Conservation (phyloP, 2,797 vertebrate species). For the Muscicapa comitata region DNA sequence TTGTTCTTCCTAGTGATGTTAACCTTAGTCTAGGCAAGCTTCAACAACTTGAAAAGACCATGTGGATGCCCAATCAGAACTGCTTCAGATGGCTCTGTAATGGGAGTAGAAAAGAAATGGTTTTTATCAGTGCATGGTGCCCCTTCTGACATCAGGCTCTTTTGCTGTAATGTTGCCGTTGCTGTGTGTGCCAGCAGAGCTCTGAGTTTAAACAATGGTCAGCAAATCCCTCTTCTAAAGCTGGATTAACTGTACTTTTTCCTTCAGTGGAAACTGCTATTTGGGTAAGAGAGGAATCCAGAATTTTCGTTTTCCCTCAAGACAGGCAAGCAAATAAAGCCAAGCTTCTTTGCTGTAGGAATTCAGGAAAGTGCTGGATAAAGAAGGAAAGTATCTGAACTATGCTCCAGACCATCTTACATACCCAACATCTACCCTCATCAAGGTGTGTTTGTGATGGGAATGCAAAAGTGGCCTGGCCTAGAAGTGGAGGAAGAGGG, state of each 20-base stretch:
- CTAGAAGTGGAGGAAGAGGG: neutral
- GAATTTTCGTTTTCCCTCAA: constrained; percentile 26
- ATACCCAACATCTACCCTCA: neutral
- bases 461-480: neutral
- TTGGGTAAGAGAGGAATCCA: constrained; percentile 41
- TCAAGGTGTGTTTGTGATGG: neutral
- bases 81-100: neutral
- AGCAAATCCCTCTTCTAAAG: constrained; percentile 62
- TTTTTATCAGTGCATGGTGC: neutral
- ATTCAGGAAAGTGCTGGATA: neutral
- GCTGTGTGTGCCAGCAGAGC: constrained; percentile 32
- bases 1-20: neutral
- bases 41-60: neutral
- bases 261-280: constrained; percentile 44
- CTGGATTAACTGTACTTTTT: constrained; percentile 69
- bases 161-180: constrained; percentile 38
- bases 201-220: constrained; percentile 58
- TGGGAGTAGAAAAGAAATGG: neutral
- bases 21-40: neutral
- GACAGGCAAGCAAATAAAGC: constrained; percentile 18
- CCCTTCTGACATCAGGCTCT: constrained; percentile 31
- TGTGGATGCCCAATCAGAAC: neutral
- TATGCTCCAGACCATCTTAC: neutral
- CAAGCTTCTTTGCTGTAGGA: neutral
- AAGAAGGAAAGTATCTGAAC: neutral